Base-by-base conservation (phyloP, 1,140 invertebrate species). In the Neelides sp. region DNA sequence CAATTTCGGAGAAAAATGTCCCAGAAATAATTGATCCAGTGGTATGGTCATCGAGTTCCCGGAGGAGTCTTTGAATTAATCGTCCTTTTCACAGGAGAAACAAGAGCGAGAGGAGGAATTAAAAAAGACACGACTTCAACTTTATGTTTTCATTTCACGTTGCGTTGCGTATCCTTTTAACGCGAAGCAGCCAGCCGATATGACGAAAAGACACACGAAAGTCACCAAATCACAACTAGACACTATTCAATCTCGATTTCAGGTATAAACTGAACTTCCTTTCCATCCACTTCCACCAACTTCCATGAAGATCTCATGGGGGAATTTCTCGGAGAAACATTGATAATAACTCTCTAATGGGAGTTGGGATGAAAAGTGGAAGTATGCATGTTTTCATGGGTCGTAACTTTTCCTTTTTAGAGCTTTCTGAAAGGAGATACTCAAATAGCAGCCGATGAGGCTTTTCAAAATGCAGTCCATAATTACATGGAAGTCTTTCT, bases 131-230 rank as follows among this genome's bases (percentile, higher is more conserved):
- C 77, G 86, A 44, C 79, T 99, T 35, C 95, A 98, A 67, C 71
- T 98, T 20, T 99, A 99, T 69, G 94, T 99, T 48, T 98, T 98
- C 70, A 88, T 98, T 59, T 92, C 92, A 57, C 76, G 95, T 67
- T 97, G 94, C 71, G 82, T 98, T 64, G 90, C 95, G 2, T 98
- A 98, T 75, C 94, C 94, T 5, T 99, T 99, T 71, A 98, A 98
- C 72, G 91, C 92, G 4, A 98, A 98, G 71, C 94, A 98, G 69
- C 91, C 93, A 0, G 95, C 89, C 17, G 94, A 98, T 68, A 91
- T 98, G 90, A 91, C 85, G 13, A 75, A 83, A 63, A 71, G 90
- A 47, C 85, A 90, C 64, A 81, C 80, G 42, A 98, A 98, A 76
- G 84, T 98, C 44, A 93, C 85, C 24, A 90, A 93, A 68, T 85